These are phyloP conservation scores for Diadophis punctatus DNA, from an alignment of 2,113 vertebrate species.

Conservation along the genomic window DNA sequence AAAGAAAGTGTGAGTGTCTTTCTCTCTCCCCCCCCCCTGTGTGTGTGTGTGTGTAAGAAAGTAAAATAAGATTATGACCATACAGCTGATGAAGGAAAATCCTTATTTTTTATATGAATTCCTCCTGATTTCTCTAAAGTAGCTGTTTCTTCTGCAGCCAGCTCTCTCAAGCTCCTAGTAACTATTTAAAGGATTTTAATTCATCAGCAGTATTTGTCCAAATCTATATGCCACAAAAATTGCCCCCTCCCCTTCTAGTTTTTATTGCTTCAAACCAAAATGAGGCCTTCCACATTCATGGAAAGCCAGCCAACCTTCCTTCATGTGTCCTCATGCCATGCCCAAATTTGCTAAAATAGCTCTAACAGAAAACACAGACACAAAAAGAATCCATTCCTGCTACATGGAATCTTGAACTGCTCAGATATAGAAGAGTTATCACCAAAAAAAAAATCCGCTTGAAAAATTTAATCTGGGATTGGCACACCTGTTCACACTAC, in stretches of 20 bases:
- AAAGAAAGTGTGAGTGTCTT: neutral
- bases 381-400: neutral
- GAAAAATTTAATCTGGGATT: conserved; percentile 46
- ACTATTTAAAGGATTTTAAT: conserved; percentile 78
- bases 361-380: neutral
- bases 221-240: conserved; percentile 72
- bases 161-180: conserved; percentile 48
- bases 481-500: conserved; percentile 2
- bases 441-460: conserved; percentile 21
- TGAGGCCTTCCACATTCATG: neutral
- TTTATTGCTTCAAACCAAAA: neutral
- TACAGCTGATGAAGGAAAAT: neutral
- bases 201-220: conserved; percentile 77
- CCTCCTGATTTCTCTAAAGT: conserved; percentile 17
- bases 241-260: conserved; percentile 1
- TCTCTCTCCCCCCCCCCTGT: neutral
- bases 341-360: neutral
- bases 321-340: neutral
- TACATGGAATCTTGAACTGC: neutral
- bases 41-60: neutral
- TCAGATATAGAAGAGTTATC: neutral
- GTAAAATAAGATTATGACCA: conserved; percentile 9
- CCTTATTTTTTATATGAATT: neutral
- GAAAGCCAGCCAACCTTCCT: neutral
- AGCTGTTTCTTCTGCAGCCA: conserved; percentile 29